Evolutionary conservation across 2,888 invertebrate species (phyloP).

Genomic region (Latrodectus elegans): DNA sequence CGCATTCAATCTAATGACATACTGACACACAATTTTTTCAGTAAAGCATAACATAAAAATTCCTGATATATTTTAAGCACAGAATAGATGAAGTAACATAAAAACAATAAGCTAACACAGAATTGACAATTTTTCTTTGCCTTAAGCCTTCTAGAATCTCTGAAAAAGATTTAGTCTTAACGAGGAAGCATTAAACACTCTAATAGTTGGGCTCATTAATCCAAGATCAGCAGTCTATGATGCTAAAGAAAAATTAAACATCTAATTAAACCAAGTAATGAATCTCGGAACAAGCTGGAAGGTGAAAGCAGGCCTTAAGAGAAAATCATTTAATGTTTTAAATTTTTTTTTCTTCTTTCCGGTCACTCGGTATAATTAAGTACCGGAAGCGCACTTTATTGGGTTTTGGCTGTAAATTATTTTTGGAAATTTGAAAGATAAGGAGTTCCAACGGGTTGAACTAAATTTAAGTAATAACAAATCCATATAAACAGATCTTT

Average conservation of each 20-base stretch:
- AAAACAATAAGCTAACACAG: no score
- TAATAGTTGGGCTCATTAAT: constrained; percentile 36
- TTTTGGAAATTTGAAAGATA: neutral
- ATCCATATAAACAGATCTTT: no score
- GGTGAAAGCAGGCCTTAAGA: neutral
- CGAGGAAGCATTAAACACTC: constrained; percentile 11
- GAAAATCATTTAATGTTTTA: neutral
- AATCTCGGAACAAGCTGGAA: constrained; percentile 6
- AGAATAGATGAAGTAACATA: no score
- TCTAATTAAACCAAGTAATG: constrained; percentile 35
- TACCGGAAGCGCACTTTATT: neutral
- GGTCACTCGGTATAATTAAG: neutral
- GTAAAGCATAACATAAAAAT: no score
- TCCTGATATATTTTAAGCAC: no score
- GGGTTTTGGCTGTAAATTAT: neutral
- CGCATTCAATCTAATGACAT: no score
- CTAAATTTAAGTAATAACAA: no score
- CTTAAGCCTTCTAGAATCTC: neutral
- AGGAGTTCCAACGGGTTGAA: neutral
- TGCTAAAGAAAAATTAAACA: neutral
- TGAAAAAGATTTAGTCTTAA: constrained; percentile 1
- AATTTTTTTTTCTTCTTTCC: neutral
- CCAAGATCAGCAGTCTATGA: constrained; percentile 32
- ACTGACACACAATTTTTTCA: no score
- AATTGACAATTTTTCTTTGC: no score